Conservation (phyloP, 1,140 invertebrate genomes). For the Agraylea sexmaculata region DNA sequence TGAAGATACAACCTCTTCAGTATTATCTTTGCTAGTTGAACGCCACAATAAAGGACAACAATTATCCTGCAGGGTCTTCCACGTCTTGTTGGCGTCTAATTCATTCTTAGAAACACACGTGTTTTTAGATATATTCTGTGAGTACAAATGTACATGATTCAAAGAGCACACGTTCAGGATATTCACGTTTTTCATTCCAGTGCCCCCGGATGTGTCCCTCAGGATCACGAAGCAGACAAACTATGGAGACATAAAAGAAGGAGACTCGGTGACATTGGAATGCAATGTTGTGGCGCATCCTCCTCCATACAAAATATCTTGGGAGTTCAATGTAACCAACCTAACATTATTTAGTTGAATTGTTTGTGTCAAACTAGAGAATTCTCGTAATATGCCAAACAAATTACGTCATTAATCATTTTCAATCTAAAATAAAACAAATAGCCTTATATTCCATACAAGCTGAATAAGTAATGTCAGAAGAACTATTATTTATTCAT, state of each 20-base stretch:
- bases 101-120: conserved; percentile 5
- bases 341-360: no score
- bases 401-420: no score
- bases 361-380: no score
- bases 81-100: conserved; percentile 9
- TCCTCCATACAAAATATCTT: conserved; percentile 13
- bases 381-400: no score
- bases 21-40: conserved; percentile 8
- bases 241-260: conserved; percentile 8
- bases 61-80: conserved; percentile 9
- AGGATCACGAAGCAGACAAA: conserved; percentile 5
- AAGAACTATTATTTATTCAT: no score
- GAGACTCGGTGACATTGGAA: conserved; percentile 6
- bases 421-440: no score
- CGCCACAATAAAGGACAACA: conserved; percentile 10
- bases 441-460: no score
- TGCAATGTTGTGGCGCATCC: conserved; percentile 11
- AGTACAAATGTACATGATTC: conserved; percentile 4
- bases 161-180: background rate
- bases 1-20: conserved; percentile 9
- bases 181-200: conserved; percentile 4
- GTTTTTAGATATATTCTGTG: conserved; percentile 11
- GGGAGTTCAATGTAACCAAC: conserved; percentile 14
- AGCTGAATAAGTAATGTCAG: no score
- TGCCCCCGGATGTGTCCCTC: conserved; percentile 11